Evolutionary conservation across 2,797 vertebrate species (phyloP), one percentile per base, ranked within the genome.

Genomic region (Coregonus suidteri): DNA sequence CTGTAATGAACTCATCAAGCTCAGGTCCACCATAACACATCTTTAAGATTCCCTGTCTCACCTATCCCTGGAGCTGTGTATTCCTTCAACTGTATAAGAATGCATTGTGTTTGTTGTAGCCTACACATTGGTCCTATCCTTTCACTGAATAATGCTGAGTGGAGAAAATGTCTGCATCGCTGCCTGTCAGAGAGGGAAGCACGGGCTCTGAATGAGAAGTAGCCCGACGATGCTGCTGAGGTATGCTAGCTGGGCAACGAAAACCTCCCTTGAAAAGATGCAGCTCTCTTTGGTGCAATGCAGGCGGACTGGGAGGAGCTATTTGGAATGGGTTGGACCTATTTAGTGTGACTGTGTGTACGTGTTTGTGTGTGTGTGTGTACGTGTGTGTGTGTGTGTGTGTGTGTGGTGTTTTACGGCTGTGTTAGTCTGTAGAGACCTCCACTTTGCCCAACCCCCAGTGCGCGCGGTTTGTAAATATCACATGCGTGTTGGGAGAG

Each of bases 261-360:
- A 81, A 86, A 86, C 81, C 41, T 54, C 37, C 77, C 66, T n/a
- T 54, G 79, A 88, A 70, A 77, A 83, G 89, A 85, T 86, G 89
- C 91, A 90, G 90, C 88, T 82, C 78, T 87, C 88, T 92, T 92
- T 93, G 92, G 91, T 91, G 92, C 92, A 93, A 90, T 93, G 92
- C 92, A 92, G 92, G 82, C 87, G 65, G 84, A 74, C 41, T 76
- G 88, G 86, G 87, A 86, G 91, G 89, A 89, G 89, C 1, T 14
- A 56, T 81, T 4, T 64, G 54, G n/a, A 62, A 35, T 76, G 66
- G 25, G 56, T 77, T 25, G 18, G 70, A 47, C 41, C 11, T 47
- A 47, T 47, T 11, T 47, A 9, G 14, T 35, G 20, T 14, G 7
- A 83, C 56, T 71, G 70, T 30, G 70, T 71, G 47, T 37, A 16